phyloP scores from a whole-genome alignment of 2,888 invertebrate genomes.

The Coelopa pilipes region DNA sequence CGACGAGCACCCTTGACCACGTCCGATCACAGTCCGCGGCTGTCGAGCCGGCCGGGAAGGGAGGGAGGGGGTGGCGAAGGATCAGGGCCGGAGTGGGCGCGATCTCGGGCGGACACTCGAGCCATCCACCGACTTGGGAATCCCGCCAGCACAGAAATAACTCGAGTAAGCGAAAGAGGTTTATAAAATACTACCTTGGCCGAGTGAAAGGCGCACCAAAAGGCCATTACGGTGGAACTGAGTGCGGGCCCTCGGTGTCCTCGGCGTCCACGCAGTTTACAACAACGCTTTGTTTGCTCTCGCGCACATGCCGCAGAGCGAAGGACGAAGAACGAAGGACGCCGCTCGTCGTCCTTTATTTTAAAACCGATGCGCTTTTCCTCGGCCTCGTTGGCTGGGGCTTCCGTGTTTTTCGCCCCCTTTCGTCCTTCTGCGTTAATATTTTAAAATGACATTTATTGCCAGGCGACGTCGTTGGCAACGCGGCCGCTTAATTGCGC shows the following conservation, averaged over 20 bases:
- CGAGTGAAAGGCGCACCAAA: neutral
- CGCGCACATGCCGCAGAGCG: neutral
- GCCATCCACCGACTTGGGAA: no score
- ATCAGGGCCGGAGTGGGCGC: no score
- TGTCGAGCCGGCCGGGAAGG: no score
- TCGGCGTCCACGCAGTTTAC: neutral
- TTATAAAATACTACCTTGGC: no score
- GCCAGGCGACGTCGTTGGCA: conserved; percentile 22
- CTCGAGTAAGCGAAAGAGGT: no score
- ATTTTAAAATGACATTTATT: conserved; percentile 52
- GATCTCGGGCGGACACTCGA: no score
- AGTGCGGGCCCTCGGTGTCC: neutral
- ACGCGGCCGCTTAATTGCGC: conserved; percentile 44
- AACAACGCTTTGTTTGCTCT: conserved; percentile 29
- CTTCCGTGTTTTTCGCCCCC: conserved; percentile 19
- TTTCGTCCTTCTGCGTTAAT: conserved; percentile 47
- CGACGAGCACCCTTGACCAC: conserved; percentile 6
- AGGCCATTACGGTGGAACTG: neutral
- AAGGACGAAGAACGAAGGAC: no score
- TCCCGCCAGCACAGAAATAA: no score
- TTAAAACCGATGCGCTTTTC: neutral
- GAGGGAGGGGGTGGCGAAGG: no score
- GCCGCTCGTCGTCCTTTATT: conserved; percentile 5
- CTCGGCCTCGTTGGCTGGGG: no score
- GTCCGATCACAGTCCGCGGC: conserved; percentile 16